Evolutionary conservation across 1,140 invertebrate species (phyloP), one percentile per base, ranked within the genome.

Genomic region (Meteorus sp.): DNA sequence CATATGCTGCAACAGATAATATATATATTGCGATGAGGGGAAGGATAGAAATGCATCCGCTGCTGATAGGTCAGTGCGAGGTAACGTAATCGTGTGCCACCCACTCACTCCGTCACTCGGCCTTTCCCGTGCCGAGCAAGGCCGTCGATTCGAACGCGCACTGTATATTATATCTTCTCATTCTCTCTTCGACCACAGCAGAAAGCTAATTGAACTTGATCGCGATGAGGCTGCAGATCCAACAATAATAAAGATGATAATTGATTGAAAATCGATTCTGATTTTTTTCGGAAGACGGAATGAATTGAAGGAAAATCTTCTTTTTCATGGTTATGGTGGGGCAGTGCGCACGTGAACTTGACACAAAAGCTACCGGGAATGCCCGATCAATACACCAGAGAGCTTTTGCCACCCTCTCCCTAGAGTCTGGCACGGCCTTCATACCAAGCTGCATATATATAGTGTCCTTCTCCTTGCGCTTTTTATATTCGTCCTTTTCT

Each of bases 321-420:
- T n/a, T n/a, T n/a, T n/a, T n/a, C n/a, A n/a, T n/a, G 27, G 9
- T 9, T 39, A 5, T 39, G 8, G 13, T 39, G 70, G 37, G 17
- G 17, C 60, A n/a, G n/a, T n/a, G n/a, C n/a, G n/a, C n/a, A 69
- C 71, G 76, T 78, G 76, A 78, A 78, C 76, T 78, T 78, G 76
- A 76, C 69, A 70, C 74, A 67, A 77, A 76, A 75, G 73, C 56
- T 41, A 9, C 33, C 31, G 70, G 66, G 65, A 68, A 64, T 47
- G 56, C 56, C 25, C 74, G 75, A 78, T 78, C 76, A 76, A 78
- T 78, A 78, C 72, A 31, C 35, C 25, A 33, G 35, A 64, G 73
- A 72, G 74, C 73, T 75, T 72, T 69, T 70, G n/a, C n/a, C 69
- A 73, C 57, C 45, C 66, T 62, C 52, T 39, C 56, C 55, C 52